These are phyloP conservation scores for Caenorhabditis panamensis DNA, from an alignment of 2,888 invertebrate species.

Conservation along the genomic window DNA sequence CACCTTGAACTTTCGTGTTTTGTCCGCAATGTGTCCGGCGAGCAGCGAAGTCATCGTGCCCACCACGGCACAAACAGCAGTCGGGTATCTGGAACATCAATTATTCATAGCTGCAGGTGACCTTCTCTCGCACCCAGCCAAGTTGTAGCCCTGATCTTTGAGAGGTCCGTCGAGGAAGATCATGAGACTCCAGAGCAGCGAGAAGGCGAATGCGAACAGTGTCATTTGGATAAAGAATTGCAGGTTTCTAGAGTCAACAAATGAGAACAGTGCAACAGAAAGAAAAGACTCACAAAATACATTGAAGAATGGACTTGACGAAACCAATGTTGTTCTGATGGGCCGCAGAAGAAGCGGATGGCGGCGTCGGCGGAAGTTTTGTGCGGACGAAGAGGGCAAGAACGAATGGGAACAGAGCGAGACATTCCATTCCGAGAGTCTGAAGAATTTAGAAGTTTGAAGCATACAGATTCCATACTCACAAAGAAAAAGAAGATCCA, in stretches of 20 bases:
- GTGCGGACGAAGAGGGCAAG: conserved; percentile 57
- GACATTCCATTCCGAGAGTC: conserved; percentile 62
- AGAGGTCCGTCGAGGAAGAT: conserved; percentile 62
- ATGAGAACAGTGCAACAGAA: too few species aligned
- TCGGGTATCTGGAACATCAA: conserved; percentile 57
- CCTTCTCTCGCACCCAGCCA: conserved; percentile 54
- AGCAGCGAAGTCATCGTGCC: conserved; percentile 72
- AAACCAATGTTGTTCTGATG: conserved; percentile 66
- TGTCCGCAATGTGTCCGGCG: conserved; percentile 74
- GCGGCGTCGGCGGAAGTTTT: conserved; percentile 75
- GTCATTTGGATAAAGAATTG: conserved; percentile 76
- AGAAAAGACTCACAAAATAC: conserved; percentile 41
- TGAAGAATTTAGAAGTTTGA: too few species aligned
- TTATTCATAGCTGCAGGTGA: conserved; percentile 9
- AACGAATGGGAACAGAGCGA: conserved; percentile 61
- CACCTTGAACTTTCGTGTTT: conserved; percentile 76
- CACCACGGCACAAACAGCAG: conserved; percentile 68
- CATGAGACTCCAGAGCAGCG: conserved; percentile 73
- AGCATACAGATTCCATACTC: conserved; percentile 4
- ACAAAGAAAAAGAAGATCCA: conserved; percentile 63
- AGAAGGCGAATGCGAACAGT: conserved; percentile 75
- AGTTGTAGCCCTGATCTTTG: conserved; percentile 52
- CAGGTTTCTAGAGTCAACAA: conserved; percentile 49
- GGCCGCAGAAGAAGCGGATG: conserved; percentile 75
- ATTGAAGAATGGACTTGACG: conserved; percentile 56